Percentiles rank a stretch among this genome's conserved stretches.
Conservation (phyloP, 2,888 invertebrate genomes). For the Unio pictorum region DNA sequence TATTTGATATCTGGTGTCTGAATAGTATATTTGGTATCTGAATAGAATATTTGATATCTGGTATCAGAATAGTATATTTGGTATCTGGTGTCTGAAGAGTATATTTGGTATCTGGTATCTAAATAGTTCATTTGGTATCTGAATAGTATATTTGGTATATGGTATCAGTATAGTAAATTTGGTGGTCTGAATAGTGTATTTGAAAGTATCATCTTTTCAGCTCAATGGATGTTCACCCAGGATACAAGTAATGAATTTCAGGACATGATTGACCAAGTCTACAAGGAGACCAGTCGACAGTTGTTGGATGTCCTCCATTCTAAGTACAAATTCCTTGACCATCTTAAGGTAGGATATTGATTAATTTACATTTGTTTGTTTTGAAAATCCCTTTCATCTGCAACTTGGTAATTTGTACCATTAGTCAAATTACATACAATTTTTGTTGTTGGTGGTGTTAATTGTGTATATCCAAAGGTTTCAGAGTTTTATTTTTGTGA, state of each 20-base stretch:
- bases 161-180: too few species aligned
- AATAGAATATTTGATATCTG: too few species aligned
- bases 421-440: neutral
- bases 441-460: neutral
- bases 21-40: too few species aligned
- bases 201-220: slow-evolving; percentile 37
- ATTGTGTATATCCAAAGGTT: too few species aligned
- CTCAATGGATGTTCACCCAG: slow-evolving; percentile 76
- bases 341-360: slow-evolving; percentile 76
- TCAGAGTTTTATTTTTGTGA: too few species aligned
- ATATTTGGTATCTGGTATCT: too few species aligned
- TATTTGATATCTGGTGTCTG: too few species aligned
- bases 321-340: slow-evolving; percentile 90
- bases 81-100: too few species aligned
- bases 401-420: neutral
- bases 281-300: slow-evolving; percentile 87
- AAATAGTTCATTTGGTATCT: too few species aligned
- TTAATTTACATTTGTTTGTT: neutral
- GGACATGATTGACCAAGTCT: slow-evolving; percentile 86
- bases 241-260: slow-evolving; percentile 84
- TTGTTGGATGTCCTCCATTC: slow-evolving; percentile 89
- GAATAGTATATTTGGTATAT: too few species aligned
- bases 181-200: too few species aligned
- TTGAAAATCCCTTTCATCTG: neutral
- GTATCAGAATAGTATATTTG: too few species aligned